Conservation (phyloP, 1,140 invertebrate genomes). For the Anthonomus grandis region DNA sequence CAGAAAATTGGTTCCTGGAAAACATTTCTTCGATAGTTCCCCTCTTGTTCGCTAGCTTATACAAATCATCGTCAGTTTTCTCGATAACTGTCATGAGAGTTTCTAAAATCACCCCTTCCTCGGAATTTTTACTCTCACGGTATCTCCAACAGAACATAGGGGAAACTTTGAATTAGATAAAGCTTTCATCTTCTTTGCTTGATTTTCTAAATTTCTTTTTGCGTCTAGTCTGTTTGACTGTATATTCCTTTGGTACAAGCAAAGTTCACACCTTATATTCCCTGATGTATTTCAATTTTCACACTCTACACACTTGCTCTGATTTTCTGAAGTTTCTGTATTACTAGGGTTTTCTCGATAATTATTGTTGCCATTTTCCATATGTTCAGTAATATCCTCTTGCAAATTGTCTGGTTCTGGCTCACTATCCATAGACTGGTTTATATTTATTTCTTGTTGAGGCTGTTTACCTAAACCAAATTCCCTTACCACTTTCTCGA, state of each 20-base stretch:
- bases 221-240: conserved; percentile 15
- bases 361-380: conserved; percentile 18
- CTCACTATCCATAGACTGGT: conserved; percentile 13
- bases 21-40: too few species aligned
- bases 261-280: conserved; percentile 11
- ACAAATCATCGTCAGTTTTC: too few species aligned
- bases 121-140: too few species aligned
- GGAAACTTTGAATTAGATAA: conserved; percentile 11
- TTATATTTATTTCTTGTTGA: conserved; percentile 19
- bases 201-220: conserved; percentile 10
- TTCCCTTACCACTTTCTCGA: conserved; percentile 20
- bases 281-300: conserved; percentile 7
- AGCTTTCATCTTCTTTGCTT: conserved; percentile 9
- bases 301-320: conserved; percentile 8
- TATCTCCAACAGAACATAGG: neutral
- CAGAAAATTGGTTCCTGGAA: too few species aligned
- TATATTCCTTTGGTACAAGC: conserved; percentile 3
- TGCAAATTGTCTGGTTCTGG: conserved; percentile 6
- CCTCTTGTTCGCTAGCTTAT: too few species aligned
- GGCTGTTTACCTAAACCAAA: conserved; percentile 20
- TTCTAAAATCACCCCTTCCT: too few species aligned
- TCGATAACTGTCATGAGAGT: too few species aligned
- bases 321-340: conserved; percentile 10
- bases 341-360: conserved; percentile 14
- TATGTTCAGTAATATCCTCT: conserved; percentile 16